Evolutionary conservation across 2,113 vertebrate genomes (phyloP).

Genomic region (Rhegmatorhina hoffmannsi): DNA sequence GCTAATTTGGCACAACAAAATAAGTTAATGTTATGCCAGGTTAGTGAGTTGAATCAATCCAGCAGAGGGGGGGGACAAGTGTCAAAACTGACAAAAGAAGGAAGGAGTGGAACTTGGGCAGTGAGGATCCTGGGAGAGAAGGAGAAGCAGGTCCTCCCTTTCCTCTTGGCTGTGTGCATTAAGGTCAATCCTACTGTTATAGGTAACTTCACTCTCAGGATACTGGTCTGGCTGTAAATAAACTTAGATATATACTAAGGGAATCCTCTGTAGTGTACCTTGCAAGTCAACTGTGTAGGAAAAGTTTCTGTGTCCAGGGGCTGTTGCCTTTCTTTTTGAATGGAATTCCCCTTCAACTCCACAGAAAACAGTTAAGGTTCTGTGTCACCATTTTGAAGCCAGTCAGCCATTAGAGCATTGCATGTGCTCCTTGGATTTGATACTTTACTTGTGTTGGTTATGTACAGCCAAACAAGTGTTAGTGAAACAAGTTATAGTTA

Average conservation of each 20-base stretch:
- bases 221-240: background rate
- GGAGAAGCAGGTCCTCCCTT: background rate
- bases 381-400: constrained; percentile 27
- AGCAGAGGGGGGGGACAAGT: background rate
- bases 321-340: background rate
- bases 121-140: background rate
- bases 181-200: background rate
- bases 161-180: background rate
- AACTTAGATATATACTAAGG: background rate
- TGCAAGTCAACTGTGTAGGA: background rate
- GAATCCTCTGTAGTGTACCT: background rate
- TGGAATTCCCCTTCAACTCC: background rate
- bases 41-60: background rate
- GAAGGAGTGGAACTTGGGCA: background rate
- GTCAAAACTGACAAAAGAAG: background rate
- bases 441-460: background rate
- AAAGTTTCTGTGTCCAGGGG: background rate
- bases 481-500: background rate
- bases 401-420: background rate
- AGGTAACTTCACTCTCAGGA: background rate
- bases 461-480: background rate
- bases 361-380: background rate
- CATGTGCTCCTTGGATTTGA: background rate
- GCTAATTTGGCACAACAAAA: background rate
- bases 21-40: background rate